A percentile compares a stretch with the other conserved stretches of the same genome.
Evolutionary conservation across 2,113 vertebrate genomes (phyloP).

Genomic region (Craseonycteris thonglongyai): DNA sequence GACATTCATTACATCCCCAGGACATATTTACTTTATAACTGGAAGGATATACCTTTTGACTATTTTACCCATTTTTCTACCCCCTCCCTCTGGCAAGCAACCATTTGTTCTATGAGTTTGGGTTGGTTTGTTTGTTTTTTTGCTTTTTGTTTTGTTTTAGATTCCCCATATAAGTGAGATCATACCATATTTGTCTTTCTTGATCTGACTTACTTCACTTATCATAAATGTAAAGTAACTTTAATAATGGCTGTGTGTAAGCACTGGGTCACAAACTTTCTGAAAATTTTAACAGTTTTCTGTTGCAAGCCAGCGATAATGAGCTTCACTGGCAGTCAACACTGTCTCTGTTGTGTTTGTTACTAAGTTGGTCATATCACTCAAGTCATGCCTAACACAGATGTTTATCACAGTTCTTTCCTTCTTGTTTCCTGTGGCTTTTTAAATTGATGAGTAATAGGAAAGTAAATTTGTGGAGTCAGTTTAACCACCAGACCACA

Average conservation of each 20-base stretch:
- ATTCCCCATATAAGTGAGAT: background rate
- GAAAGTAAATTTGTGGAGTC: background rate
- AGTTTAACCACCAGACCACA: background rate
- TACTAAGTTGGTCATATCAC: background rate
- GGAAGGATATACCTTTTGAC: background rate
- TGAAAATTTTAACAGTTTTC: background rate
- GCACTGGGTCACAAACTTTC: background rate
- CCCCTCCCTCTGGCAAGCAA: background rate
- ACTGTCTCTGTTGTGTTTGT: background rate
- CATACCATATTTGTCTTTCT: background rate
- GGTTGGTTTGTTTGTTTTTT: background rate
- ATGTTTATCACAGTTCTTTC: background rate
- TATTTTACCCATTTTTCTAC: background rate
- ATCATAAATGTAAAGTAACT: background rate
- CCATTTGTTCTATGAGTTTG: background rate
- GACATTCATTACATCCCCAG: background rate
- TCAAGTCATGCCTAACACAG: background rate
- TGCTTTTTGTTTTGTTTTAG: background rate
- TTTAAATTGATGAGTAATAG: background rate
- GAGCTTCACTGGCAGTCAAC: background rate
- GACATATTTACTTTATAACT: background rate
- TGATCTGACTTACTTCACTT: background rate
- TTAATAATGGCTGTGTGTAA: background rate
- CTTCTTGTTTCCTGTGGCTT: conserved; percentile 6
- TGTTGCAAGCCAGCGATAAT: background rate